phyloP scores from a whole-genome alignment of 2,888 invertebrate genomes.

The Mechanitis messenoides region DNA sequence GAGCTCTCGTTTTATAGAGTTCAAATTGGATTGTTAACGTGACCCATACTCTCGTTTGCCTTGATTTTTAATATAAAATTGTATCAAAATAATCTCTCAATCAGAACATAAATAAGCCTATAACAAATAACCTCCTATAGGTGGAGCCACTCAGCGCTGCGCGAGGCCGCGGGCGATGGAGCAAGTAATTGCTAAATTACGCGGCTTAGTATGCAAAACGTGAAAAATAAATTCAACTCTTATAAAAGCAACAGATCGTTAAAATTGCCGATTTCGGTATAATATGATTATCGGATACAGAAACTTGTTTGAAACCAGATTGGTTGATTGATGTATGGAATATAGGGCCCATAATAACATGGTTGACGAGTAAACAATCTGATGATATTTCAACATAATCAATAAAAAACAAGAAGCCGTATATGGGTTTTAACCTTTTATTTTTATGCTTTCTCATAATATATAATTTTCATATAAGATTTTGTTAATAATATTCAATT shows the following conservation, averaged over 20 bases:
- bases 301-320: constrained; percentile 45
- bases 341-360: constrained; percentile 31
- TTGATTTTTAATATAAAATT: not conserved
- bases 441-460: no score
- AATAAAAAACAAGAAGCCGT: constrained; percentile 16
- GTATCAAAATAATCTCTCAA: constrained; percentile 1
- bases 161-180: constrained; percentile 32
- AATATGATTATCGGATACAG: constrained; percentile 33
- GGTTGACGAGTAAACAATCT: constrained; percentile 30
- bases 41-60: no score
- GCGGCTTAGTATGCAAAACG: constrained; percentile 49
- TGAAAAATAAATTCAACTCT: constrained; percentile 59
- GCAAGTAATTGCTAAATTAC: constrained; percentile 67
- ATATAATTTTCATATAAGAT: not conserved
- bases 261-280: constrained; percentile 44
- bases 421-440: not conserved
- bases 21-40: no score
- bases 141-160: not conserved
- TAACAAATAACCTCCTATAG: not conserved
- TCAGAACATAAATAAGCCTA: constrained; percentile 2
- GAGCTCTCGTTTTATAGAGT: no score
- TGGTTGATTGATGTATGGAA: constrained; percentile 65
- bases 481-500: not conserved
- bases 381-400: constrained; percentile 25
- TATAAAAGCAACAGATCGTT: constrained; percentile 42